Percentiles rank a stretch among this genome's conserved stretches.
Evolutionary conservation across 2,888 invertebrate species (phyloP).

Genomic region (Chaitophorus viminalis): DNA sequence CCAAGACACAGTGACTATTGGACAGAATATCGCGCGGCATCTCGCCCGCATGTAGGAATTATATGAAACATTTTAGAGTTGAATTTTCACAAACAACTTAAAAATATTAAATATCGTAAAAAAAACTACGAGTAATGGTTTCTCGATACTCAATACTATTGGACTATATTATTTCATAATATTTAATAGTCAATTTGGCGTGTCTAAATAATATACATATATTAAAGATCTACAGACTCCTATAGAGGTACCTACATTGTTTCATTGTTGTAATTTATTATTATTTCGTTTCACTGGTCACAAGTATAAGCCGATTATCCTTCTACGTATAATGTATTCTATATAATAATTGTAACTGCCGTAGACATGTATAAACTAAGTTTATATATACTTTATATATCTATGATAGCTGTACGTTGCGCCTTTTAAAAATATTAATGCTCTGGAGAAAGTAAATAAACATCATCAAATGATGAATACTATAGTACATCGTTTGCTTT

Average conservation of each 20-base stretch:
- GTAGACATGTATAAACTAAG: no score
- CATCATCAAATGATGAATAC: not conserved
- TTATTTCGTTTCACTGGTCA: conserved; percentile 24
- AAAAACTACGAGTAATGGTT: not conserved
- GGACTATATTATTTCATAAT: not conserved
- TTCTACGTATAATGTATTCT: not conserved
- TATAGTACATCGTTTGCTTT: not conserved
- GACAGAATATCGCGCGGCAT: no score
- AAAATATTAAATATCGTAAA: not conserved
- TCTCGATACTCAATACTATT: not conserved
- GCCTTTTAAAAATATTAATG: conserved; percentile 1
- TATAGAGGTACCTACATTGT: no score
- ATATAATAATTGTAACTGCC: no score
- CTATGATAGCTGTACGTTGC: not conserved
- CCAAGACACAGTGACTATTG: no score
- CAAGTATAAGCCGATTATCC: conserved; percentile 10
- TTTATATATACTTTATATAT: no score
- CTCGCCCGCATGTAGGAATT: no score
- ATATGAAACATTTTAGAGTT: no score
- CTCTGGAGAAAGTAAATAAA: not conserved
- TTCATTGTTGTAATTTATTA: conserved; percentile 7
- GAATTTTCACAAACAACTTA: no score
- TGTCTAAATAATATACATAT: no score
- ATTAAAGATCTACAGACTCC: not conserved
- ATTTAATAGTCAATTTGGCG: not conserved